A percentile compares a stretch with the other conserved stretches of the same genome.
phyloP scores from a whole-genome alignment of 2,797 vertebrate genomes.

The Myotis vivesi region DNA sequence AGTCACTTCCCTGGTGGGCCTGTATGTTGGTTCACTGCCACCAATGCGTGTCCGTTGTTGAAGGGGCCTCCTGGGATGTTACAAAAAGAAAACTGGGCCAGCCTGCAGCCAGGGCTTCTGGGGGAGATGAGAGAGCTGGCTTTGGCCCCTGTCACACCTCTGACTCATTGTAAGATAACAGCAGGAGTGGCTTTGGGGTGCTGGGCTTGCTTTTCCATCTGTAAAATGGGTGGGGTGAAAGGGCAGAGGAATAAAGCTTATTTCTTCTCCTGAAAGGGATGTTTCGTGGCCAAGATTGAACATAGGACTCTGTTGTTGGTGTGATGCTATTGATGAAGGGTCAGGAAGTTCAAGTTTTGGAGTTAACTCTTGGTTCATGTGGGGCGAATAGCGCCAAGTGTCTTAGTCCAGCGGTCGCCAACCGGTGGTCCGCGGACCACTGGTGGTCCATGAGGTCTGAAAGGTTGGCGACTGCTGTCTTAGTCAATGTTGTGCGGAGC shows the following conservation, averaged over 20 bases:
- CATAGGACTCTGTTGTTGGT: constrained; percentile 38
- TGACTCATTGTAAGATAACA: not conserved
- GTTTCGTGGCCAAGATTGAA: not conserved
- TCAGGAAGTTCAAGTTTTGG: not conserved
- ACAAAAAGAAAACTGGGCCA: not conserved
- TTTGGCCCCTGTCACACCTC: not conserved
- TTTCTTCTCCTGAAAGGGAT: constrained; percentile 39
- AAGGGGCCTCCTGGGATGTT: constrained; percentile 34
- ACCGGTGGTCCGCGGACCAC: too few relatives aligned
- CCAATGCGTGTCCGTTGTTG: constrained; percentile 3
- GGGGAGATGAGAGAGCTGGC: not conserved
- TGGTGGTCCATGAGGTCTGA: too few relatives aligned
- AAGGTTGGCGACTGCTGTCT: too few relatives aligned
- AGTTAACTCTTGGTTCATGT: not conserved
- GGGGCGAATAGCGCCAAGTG: rapidly evolving
- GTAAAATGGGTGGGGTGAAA: constrained; percentile 44
- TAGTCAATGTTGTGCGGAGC: not conserved
- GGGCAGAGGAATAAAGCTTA: not conserved
- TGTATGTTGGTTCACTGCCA: not conserved
- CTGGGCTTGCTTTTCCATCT: constrained; percentile 49
- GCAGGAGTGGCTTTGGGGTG: not conserved
- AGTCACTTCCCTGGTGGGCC: not conserved
- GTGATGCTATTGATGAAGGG: not conserved
- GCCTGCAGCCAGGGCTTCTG: not conserved
- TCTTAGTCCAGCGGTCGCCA: not conserved